Percentiles rank a stretch among this genome's conserved stretches.
Evolutionary conservation across 2,113 vertebrate genomes (phyloP).

Genomic region (Passer domesticus): DNA sequence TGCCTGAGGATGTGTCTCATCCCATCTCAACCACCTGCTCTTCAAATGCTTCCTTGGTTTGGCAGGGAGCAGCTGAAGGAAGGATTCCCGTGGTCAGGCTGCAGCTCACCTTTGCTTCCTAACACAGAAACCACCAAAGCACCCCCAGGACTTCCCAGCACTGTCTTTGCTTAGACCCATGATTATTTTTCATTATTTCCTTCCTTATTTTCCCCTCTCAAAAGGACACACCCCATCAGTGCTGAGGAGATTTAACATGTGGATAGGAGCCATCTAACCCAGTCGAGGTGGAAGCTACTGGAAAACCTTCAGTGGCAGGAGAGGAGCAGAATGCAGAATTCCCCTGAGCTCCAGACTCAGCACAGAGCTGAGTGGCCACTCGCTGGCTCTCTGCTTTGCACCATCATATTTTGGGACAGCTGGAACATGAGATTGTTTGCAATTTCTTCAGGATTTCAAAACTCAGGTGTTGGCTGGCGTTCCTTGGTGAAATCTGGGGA

Average conservation of each 20-base stretch:
- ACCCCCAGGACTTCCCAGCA: background rate
- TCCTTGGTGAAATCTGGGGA: background rate
- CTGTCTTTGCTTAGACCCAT: background rate
- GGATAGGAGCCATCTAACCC: background rate
- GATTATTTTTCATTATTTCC: background rate
- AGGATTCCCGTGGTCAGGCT: background rate
- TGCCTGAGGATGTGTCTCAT: background rate
- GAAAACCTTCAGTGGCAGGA: background rate
- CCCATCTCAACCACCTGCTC: background rate
- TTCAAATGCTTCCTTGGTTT: background rate
- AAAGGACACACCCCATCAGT: background rate
- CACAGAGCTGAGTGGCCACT: background rate
- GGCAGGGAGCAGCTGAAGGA: background rate
- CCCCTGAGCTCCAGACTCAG: background rate
- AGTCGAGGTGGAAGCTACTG: background rate
- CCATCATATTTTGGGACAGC: background rate
- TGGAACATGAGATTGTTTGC: background rate
- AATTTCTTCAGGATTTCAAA: background rate
- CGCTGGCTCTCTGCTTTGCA: background rate
- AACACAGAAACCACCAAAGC: background rate
- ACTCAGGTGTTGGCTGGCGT: background rate
- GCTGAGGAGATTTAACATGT: conserved; percentile 31
- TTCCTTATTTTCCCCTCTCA: background rate
- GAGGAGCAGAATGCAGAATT: background rate
- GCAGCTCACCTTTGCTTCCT: background rate